Conservation (phyloP, 2,797 vertebrate species). For the Pangasius sanitwongsei region DNA sequence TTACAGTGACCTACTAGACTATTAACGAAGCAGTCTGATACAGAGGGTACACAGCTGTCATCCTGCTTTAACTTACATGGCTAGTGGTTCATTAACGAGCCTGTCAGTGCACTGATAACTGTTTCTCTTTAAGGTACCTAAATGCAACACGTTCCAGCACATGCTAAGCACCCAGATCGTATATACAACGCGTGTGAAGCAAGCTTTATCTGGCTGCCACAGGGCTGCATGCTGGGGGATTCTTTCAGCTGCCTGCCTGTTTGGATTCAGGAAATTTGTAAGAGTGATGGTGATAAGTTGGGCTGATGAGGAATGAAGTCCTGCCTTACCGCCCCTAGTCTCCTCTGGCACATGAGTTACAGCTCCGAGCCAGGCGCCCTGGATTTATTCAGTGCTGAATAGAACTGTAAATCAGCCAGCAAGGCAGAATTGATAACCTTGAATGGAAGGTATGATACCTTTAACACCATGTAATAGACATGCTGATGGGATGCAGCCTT, state of each 20-base stretch:
- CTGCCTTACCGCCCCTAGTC: slow-evolving; percentile 56
- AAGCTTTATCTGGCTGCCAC: slow-evolving; percentile 71
- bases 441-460: slow-evolving; percentile 60
- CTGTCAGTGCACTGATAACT: slow-evolving; percentile 13
- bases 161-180: slow-evolving; percentile 59
- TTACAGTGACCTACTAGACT: not conserved
- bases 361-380: slow-evolving; percentile 28
- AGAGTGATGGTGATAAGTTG: slow-evolving; percentile 64
- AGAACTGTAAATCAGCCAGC: slow-evolving; percentile 60
- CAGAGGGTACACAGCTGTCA: not conserved
- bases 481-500: slow-evolving; percentile 49
- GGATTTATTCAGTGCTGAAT: slow-evolving; percentile 63
- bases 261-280: slow-evolving; percentile 46
- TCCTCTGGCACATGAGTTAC: slow-evolving; percentile 48
- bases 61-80: not conserved
- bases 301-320: slow-evolving; percentile 63
- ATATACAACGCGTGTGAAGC: slow-evolving; percentile 39
- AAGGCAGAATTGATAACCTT: slow-evolving; percentile 66
- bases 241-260: slow-evolving; percentile 58
- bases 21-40: not conserved
- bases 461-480: slow-evolving; percentile 57
- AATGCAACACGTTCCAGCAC: slow-evolving; percentile 60
- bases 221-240: slow-evolving; percentile 68
- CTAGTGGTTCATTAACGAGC: slow-evolving; percentile 11
- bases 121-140: slow-evolving; percentile 61